Base-by-base conservation (phyloP, 2,888 invertebrate species). In the Notodonta ziczac region DNA sequence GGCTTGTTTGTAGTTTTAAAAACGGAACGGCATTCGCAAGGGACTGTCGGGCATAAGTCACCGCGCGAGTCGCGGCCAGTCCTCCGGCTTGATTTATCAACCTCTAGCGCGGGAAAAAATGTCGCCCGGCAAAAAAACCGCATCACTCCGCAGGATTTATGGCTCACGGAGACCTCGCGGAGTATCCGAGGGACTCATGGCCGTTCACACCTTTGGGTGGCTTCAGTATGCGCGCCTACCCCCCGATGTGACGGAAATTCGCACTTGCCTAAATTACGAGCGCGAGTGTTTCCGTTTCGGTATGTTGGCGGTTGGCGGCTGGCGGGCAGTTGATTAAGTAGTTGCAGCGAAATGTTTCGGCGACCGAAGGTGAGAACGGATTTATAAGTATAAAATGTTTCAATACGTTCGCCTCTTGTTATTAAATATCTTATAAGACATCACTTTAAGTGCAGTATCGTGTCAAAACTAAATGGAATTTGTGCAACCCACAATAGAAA, bases 91-190 rank as follows among this genome's bases (percentile, higher is more conserved):
- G 92, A 93, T 92, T 91, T 89, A 93, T 91, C 88, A 79, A 80
- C 77, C 76, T 83, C 89, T 89, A 90, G 91, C 90, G 92, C 92
- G 91, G 91, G 92, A 93, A 93, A 92, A 93, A 93, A 92, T 93
- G 92, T 92, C 92, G 88, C 84, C 75, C 82, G 81, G 86, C 87
- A 90, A 90, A 92, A 93, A 91, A 82, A 73, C 84, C 83, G 85
- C 90, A 91, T 93, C 93, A 92, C 88, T 91, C 91, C 81, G 73
- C 73, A 81, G 78, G 87, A 93, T 92, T 93, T 93, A 93, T 93
- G 86, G 87, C 86, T 79, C 85, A 84, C 81, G 86, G 87, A 84
- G 84, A 85, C 85, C 83, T 83, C 80, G 88, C 77, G 82, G 87
- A 89, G 87, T 90, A 91, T 91, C 89, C 88, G 89, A 84, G 84